These are phyloP conservation scores for Drosophila navojoa DNA, from an alignment of 1,140 invertebrate species.

Conservation along the genomic window DNA sequence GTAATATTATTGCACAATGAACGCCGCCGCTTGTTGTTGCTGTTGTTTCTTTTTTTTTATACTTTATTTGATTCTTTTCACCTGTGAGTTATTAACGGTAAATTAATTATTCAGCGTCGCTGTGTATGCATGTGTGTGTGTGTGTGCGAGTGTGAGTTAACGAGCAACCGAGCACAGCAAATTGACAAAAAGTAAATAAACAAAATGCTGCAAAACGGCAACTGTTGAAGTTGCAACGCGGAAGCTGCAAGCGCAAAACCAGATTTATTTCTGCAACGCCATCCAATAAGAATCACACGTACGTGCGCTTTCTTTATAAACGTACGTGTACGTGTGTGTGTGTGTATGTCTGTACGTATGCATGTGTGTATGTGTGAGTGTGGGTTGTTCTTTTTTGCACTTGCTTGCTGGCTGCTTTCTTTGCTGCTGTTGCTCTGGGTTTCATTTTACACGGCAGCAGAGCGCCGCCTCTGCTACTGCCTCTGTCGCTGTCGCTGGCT, in stretches of 20 bases:
- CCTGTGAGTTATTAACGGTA: constrained; percentile 75
- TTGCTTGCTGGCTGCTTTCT: constrained; percentile 69
- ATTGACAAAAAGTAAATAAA: constrained; percentile 77
- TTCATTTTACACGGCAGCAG: constrained; percentile 68
- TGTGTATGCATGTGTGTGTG: constrained; percentile 16
- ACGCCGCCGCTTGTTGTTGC: constrained; percentile 23
- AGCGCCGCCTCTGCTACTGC: constrained; percentile 19
- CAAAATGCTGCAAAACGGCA: constrained; percentile 69
- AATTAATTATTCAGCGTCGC: constrained; percentile 60
- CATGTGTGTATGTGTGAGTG: background rate
- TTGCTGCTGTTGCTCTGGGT: constrained; percentile 51
- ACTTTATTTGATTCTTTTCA: constrained; percentile 50
- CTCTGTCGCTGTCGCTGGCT: constrained; percentile 10
- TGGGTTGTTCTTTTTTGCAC: constrained; percentile 59
- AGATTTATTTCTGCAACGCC: constrained; percentile 62
- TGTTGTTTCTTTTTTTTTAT: background rate
- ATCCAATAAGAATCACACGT: constrained; percentile 68
- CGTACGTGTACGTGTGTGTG: constrained; percentile 3
- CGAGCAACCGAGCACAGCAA: constrained; percentile 52
- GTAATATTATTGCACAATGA: constrained; percentile 64
- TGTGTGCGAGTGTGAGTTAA: constrained; percentile 37
- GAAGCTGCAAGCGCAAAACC: constrained; percentile 71
- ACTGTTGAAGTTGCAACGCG: constrained; percentile 73
- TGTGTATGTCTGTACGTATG: background rate
- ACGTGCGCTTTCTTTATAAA: constrained; percentile 52